Base-by-base conservation (phyloP, 2,888 invertebrate genomes). In the Drosophila ochracea region DNA sequence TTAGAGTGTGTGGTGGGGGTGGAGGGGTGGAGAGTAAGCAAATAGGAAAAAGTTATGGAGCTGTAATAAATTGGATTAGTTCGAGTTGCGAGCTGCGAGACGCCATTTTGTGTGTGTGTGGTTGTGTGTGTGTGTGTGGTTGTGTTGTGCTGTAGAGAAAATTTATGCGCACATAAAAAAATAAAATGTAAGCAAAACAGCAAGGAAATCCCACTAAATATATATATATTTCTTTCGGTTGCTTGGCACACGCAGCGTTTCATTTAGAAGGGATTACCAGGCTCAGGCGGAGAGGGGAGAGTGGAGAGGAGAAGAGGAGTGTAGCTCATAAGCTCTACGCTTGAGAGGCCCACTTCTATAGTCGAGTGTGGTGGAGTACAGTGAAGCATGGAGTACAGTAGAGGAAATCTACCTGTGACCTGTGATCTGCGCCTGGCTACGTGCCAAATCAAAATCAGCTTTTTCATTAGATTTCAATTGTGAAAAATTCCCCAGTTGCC, bases 61-160 rank as follows among this genome's bases (percentile, higher is more conserved):
- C 92, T 91, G 92, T 92, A 92, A 92, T 92, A 92, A 92, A 92
- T 92, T 92, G 92, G 92, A 92, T 92, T 92, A 92, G 92, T 92
- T 92, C 91, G 86, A 92, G 92, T 91, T 81, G 41, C 57, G 37
- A 66, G 66, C 54, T 58, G 64, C 11, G 87, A 62, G 88, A 83
- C 92, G 92, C 92, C 92, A 92, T 92, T 91, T 91, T 92, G 84
- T 60, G 50, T 71, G 74, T 61, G 55, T 50, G 21, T 13, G 21
- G 28, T 28, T 28, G 28, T 28, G 28, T 28, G 28, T 30, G 30
- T 59, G 57, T 35, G 35, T n/a, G 33, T 25, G 57, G 31, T 39
- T 65, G 50, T 53, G 43, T 35, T 59, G 4, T 43, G 47, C 30
- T 57, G 49, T n/a, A 41, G 19, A 47, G 53, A 82, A 82, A 75